These are phyloP conservation scores for Aquatica leii DNA, from an alignment of 2,888 invertebrate genomes.

Conservation along the genomic window DNA sequence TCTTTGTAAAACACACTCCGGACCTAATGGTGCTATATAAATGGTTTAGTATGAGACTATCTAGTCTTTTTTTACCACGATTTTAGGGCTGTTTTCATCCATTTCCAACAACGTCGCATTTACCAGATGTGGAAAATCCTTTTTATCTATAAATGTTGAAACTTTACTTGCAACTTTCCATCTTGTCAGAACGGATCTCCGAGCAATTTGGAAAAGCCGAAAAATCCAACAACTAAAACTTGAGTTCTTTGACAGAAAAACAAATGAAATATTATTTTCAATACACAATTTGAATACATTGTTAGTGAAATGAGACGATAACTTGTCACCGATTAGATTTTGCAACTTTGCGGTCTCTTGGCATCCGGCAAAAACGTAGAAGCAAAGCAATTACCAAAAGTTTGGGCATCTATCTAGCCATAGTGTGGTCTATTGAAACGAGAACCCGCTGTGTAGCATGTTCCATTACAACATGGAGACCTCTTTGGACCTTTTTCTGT, in stretches of 20 bases:
- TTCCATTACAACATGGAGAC: too few relatives aligned
- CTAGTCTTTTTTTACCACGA: slow-evolving; percentile 1
- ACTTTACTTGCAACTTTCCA: slow-evolving; percentile 8
- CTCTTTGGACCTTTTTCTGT: background rate
- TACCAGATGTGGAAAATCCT: slow-evolving; percentile 15
- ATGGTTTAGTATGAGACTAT: background rate
- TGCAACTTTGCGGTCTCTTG: background rate
- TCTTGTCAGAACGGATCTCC: too few relatives aligned
- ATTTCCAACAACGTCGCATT: slow-evolving; percentile 3
- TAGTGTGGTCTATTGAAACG: too few relatives aligned
- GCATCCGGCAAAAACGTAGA: background rate
- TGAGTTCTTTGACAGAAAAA: too few relatives aligned
- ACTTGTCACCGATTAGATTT: background rate
- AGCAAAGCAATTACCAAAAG: slow-evolving; percentile 25
- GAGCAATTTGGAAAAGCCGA: background rate
- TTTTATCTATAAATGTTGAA: slow-evolving; percentile 13
- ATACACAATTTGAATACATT: background rate
- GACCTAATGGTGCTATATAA: background rate
- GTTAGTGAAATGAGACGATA: background rate
- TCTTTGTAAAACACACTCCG: background rate
- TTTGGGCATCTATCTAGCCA: background rate
- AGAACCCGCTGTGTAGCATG: too few relatives aligned
- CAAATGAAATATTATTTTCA: background rate
- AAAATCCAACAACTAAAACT: background rate
- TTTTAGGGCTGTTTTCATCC: background rate